Conservation (phyloP, 2,113 vertebrate species). For the Pangasianodon hypophthalmus region DNA sequence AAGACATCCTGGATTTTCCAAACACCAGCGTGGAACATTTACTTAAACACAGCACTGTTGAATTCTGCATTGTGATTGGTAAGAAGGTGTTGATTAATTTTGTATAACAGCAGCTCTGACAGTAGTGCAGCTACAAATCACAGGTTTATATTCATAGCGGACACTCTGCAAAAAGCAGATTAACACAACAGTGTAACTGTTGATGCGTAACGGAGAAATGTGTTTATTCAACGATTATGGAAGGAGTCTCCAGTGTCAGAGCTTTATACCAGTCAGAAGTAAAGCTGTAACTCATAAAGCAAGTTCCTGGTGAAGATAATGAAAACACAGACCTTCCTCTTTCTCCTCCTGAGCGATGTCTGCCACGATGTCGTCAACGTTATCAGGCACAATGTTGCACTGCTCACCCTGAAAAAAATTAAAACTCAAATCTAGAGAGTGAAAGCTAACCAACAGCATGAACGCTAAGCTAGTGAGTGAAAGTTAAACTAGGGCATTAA, state of each 20-base stretch:
- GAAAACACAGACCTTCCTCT: conserved; percentile 86
- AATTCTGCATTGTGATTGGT: neutral
- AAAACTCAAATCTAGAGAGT: conserved; percentile 13
- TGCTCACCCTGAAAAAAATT: conserved; percentile 88
- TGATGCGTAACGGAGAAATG: neutral
- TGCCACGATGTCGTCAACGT: conserved; percentile 96
- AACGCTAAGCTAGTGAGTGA: neutral
- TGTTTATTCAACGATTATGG: neutral
- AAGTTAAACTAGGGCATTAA: neutral
- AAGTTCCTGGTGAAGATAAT: neutral
- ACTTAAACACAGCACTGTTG: neutral
- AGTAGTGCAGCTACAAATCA: no score
- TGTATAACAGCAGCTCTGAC: neutral
- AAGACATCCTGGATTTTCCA: neutral
- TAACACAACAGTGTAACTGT: neutral
- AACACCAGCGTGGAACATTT: neutral
- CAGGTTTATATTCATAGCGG: no score
- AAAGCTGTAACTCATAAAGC: neutral
- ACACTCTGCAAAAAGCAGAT: neutral
- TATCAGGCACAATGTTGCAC: conserved; percentile 97
- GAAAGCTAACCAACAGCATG: neutral
- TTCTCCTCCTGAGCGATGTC: conserved; percentile 96
- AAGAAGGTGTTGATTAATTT: neutral
- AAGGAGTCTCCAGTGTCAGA: neutral
- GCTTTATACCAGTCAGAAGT: neutral